Evolutionary conservation across 2,113 vertebrate species (phyloP), one percentile per base, ranked within the genome.

Genomic region (Cheirogaleus medius): DNA sequence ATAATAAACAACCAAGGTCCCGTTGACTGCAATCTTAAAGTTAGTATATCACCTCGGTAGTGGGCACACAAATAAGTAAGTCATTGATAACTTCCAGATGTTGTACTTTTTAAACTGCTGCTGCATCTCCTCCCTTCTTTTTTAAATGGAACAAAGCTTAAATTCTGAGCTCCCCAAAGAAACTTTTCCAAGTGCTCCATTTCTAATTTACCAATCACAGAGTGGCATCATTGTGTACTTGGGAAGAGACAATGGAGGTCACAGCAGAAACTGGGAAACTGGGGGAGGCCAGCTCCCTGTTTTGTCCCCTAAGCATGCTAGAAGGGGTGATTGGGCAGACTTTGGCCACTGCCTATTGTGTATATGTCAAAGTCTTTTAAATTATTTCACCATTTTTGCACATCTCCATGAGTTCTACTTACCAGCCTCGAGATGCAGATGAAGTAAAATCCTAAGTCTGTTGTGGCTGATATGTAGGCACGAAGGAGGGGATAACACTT

Each of bases 291-390:
- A 58, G n/a, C 20, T 76, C 37, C 56, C 52, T 89, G 14, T 96
- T 95, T 69, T 90, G 63, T 66, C 49, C 76, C 21, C 63, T 90
- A 66, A 94, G 54, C 64, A 81, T 58, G 52, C 54, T 92, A 56
- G 87, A 90, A 78, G 56, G 44, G 8, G 7, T 66, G n/a, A 92
- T 92, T 78, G 73, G 49, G 63, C 78, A 87, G 71, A 77, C 74
- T 95, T 91, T 80, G 54, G 44, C 52, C 64, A 77, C 32, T 84
- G 87, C 54, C 76, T 87, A 20, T 88, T 90, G 56, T 91, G 60
- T 68, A 15, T 95, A 77, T 84, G 87, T 92, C 83, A 91, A 52
- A 88, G 68, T 83, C 82, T 95, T 81, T 92, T 94, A 84, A 97
- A 95, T 96, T 87, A 87, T 29, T 85, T 88, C 64, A 44, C 84